Evolutionary conservation across 2,113 vertebrate genomes (phyloP).

Genomic region (Sapajus apella): DNA sequence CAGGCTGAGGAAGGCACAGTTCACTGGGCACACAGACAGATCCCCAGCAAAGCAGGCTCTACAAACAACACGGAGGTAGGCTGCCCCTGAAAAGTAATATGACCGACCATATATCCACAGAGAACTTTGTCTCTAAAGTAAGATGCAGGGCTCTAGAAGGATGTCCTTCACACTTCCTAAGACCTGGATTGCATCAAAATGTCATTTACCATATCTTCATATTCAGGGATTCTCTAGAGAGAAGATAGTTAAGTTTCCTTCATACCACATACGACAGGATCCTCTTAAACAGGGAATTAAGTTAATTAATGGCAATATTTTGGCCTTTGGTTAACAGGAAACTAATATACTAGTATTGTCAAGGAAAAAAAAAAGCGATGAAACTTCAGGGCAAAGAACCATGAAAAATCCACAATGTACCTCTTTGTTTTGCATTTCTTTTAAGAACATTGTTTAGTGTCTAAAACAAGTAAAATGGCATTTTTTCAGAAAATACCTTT

Average conservation of each 20-base stretch:
- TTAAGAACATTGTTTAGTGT: neutral
- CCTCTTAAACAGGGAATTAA: neutral
- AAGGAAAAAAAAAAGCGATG: neutral
- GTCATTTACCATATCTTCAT: neutral
- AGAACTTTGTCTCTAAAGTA: neutral
- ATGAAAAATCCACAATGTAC: neutral
- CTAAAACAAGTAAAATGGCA: neutral
- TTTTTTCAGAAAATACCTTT: slow-evolving; percentile 18
- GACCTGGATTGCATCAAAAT: neutral
- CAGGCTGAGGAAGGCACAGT: neutral
- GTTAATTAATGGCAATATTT: neutral
- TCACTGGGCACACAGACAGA: neutral
- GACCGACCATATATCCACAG: neutral
- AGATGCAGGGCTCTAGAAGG: neutral
- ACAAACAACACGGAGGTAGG: neutral
- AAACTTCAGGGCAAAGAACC: neutral
- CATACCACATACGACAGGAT: neutral
- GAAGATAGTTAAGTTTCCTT: neutral
- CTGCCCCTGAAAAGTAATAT: neutral
- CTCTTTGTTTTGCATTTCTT: neutral
- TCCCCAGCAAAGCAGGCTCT: neutral
- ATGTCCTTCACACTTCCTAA: neutral
- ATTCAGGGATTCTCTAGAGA: neutral
- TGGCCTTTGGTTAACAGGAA: neutral
- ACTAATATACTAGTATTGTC: neutral